These are phyloP conservation scores for Rana temporaria DNA, from an alignment of 2,113 vertebrate genomes.

Conservation along the genomic window DNA sequence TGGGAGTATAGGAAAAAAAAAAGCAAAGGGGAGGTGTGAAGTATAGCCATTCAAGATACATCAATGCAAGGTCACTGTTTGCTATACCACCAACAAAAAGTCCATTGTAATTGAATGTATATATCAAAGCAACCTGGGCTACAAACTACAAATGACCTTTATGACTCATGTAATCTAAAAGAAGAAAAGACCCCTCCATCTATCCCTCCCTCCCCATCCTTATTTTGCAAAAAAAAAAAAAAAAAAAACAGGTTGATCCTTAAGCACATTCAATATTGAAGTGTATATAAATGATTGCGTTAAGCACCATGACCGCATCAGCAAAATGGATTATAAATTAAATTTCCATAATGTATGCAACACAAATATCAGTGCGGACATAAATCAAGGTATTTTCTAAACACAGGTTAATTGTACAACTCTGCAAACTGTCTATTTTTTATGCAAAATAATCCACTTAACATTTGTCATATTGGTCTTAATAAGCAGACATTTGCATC, in stretches of 20 bases:
- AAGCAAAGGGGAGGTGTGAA: conserved; percentile 72
- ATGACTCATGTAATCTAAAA: conserved; percentile 94
- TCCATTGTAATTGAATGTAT: conserved; percentile 68
- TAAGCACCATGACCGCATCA: conserved; percentile 96
- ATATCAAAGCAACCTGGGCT: conserved; percentile 66
- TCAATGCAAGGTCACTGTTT: conserved; percentile 69
- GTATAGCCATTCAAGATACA: conserved; percentile 65
- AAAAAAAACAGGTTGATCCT: conserved; percentile 80
- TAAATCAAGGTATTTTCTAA: conserved; percentile 99
- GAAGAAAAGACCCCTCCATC: conserved; percentile 77
- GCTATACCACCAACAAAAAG: conserved; percentile 72
- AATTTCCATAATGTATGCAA: conserved; percentile 99
- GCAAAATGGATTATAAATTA: conserved; percentile 99
- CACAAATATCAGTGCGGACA: conserved; percentile 87
- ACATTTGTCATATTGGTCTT: conserved; percentile 81
- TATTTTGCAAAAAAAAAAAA: conserved; percentile 56
- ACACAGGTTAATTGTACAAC: conserved; percentile 97
- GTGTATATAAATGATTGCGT: conserved; percentile 95
- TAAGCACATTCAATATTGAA: conserved; percentile 90
- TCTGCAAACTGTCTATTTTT: conserved; percentile 92
- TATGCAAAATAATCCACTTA: conserved; percentile 99
- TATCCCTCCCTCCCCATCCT: conserved; percentile 49
- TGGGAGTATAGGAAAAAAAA: conserved; percentile 65
- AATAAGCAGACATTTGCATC: conserved; percentile 75
- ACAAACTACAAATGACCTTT: conserved; percentile 82